Evolutionary conservation across 2,888 invertebrate species (phyloP), one percentile per base, ranked within the genome.

Genomic region (Heliconius ethilla): DNA sequence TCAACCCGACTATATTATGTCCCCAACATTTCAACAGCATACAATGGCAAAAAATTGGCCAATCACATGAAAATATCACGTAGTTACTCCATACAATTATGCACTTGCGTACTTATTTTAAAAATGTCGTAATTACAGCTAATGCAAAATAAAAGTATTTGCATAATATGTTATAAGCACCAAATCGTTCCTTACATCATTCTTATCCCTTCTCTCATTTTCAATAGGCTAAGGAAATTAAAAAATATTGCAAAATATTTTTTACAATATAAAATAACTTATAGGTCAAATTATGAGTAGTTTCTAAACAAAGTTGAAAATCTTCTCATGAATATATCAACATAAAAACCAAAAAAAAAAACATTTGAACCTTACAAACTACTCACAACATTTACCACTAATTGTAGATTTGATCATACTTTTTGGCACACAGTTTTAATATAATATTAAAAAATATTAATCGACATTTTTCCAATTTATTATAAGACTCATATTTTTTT

Each of bases 371-470:
- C 65, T 76, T 74, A 70, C 29, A 69, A 40, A 40, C 69, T 69
- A 69, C 69, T 25, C 25, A 69, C 69, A 69, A 69, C 69, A 40
- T 69, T 69, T 45, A 69, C 13, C 25, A 45, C 40, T 69, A 40
- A 25, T 25, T 15, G 33, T 78, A 80, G 29, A 27, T 78, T 78
- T 80, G 79, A 79, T 80, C 79, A 79, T 80, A 80, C 77, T 80
- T 80, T 74, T 80, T 80, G 80, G 80, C 80, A 80, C 70, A 63
- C 29, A 27, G 11, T 74, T 67, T 75, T 33, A 51, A 55, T 75
- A 55, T 33, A 55, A 70, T 51, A 51, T 70, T n/a, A 29, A 22
- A 37, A 13, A 55, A 25, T 33, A 55, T 55, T 55, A 18, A 27
- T 37, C 15, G 3, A 45, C 25, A 45, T 45, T 45, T 33, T 70